phyloP scores from a whole-genome alignment of 2,113 vertebrate species.

The Equus przewalskii region DNA sequence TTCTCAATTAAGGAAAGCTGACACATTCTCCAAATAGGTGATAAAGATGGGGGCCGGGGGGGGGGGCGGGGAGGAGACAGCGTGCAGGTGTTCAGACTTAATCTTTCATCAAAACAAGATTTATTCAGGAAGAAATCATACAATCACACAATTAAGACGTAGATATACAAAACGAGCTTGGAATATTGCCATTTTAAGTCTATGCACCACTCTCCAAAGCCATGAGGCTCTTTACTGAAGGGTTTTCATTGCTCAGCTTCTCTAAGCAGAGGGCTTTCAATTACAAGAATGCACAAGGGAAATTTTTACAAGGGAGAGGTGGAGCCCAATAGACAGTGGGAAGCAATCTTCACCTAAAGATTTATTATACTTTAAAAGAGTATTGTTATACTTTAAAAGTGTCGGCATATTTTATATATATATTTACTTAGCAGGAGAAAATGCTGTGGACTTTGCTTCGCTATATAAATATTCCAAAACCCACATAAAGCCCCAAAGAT shows the following conservation, averaged over 20 bases:
- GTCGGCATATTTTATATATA: neutral
- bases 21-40: slow-evolving; percentile 66
- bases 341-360: neutral
- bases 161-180: neutral
- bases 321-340: neutral
- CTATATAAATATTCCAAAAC: slow-evolving; percentile 52
- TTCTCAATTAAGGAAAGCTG: slow-evolving; percentile 75
- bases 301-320: neutral
- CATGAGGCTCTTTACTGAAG: neutral
- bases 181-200: slow-evolving; percentile 21
- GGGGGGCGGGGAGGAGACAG: slow-evolving; percentile 34
- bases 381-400: neutral
- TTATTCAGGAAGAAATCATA: slow-evolving; percentile 76
- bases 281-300: neutral
- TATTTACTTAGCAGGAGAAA: neutral
- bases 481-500: neutral
- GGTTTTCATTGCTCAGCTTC: slow-evolving; percentile 22
- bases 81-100: slow-evolving; percentile 63
- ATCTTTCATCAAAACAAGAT: slow-evolving; percentile 75
- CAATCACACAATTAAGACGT: slow-evolving; percentile 52
- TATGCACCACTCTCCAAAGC: neutral
- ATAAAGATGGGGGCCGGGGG: slow-evolving; percentile 41
- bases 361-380: slow-evolving; percentile 23
- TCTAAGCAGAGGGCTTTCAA: slow-evolving; percentile 28
- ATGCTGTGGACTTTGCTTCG: slow-evolving; percentile 44